These are phyloP conservation scores for Corythornis cristatus DNA, from an alignment of 2,113 vertebrate species.

Conservation along the genomic window DNA sequence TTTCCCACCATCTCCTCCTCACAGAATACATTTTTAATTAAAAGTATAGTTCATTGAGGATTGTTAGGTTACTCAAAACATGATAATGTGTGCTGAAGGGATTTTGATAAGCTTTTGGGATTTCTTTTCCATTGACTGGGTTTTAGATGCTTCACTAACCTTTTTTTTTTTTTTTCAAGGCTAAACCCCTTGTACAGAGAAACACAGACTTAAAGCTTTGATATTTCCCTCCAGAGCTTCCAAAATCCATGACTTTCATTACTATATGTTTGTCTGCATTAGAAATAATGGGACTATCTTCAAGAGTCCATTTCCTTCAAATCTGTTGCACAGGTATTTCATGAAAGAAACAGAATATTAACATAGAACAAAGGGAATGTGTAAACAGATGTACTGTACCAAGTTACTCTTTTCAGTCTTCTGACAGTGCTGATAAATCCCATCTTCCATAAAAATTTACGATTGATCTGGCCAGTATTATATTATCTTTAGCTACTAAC, in stretches of 20 bases:
- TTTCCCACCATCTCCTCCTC: not conserved
- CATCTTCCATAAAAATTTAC: not conserved
- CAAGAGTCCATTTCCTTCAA: not conserved
- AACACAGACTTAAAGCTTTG: not conserved
- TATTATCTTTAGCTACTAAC: not conserved
- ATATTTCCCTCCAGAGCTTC: not conserved
- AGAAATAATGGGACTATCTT: not conserved
- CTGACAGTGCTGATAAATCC: not conserved
- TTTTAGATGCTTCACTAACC: not conserved
- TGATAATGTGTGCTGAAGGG: not conserved
- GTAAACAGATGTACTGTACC: not conserved
- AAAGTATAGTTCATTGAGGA: not conserved
- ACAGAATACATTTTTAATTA: not conserved
- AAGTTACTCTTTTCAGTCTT: not conserved
- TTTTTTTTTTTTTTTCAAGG: not conserved
- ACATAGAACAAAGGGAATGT: not conserved
- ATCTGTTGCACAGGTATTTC: not conserved
- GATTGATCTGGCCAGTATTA: not conserved
- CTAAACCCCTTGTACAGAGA: not conserved
- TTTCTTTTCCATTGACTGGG: not conserved
- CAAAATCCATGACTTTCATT: not conserved
- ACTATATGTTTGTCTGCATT: not conserved
- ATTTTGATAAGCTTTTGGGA: constrained; percentile 5
- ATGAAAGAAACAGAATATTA: not conserved
- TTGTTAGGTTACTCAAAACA: not conserved